These are phyloP conservation scores for Ornithoptera priamus DNA, from an alignment of 2,888 invertebrate genomes.

Conservation along the genomic window DNA sequence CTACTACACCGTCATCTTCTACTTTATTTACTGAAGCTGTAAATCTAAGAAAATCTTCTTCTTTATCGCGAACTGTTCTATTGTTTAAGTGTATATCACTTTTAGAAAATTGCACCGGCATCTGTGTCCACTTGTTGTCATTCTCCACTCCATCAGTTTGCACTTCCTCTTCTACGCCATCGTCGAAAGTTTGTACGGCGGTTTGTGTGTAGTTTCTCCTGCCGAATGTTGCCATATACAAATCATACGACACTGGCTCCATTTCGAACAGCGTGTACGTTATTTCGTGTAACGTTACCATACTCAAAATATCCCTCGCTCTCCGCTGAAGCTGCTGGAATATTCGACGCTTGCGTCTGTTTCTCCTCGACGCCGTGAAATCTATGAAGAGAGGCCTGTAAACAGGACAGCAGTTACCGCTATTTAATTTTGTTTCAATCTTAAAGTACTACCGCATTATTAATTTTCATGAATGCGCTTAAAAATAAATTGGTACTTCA, in stretches of 20 bases:
- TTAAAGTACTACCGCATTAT: no score
- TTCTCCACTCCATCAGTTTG: slow-evolving; percentile 63
- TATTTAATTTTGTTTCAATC: no score
- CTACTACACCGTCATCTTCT: slow-evolving; percentile 38
- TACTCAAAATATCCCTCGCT: slow-evolving; percentile 63
- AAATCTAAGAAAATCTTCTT: slow-evolving; percentile 57
- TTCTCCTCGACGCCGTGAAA: slow-evolving; percentile 58
- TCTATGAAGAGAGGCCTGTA: slow-evolving; percentile 67
- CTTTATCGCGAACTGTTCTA: slow-evolving; percentile 39
- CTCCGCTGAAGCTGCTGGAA: slow-evolving; percentile 57
- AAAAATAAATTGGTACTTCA: no score
- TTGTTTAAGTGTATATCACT: slow-evolving; percentile 46
- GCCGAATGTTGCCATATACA: slow-evolving; percentile 71
- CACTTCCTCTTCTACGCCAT: slow-evolving; percentile 60
- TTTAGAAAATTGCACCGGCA: slow-evolving; percentile 66
- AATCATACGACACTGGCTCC: slow-evolving; percentile 72
- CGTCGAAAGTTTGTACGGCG: slow-evolving; percentile 69
- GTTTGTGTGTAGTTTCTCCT: slow-evolving; percentile 64
- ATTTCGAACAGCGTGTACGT: slow-evolving; percentile 68
- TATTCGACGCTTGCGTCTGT: slow-evolving; percentile 52
- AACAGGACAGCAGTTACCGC: slow-evolving; percentile 23
- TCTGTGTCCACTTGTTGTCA: slow-evolving; percentile 67
- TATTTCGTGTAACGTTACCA: slow-evolving; percentile 72
- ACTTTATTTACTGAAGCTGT: slow-evolving; percentile 35
- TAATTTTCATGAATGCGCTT: no score